Conservation (phyloP, 1,140 invertebrate genomes). For the Charaxes varanes region DNA sequence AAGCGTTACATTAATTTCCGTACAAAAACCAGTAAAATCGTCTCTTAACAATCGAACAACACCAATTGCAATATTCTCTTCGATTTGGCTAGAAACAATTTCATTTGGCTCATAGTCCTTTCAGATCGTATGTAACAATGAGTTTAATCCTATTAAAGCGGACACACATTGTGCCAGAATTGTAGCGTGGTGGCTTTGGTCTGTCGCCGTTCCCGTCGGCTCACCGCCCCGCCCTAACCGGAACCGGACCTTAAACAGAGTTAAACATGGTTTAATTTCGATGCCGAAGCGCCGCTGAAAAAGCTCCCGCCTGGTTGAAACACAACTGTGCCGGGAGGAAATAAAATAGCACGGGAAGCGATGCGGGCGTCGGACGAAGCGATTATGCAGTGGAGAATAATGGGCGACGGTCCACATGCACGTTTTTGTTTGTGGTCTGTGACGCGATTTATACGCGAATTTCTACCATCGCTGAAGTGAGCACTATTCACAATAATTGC, state of each 20-base stretch:
- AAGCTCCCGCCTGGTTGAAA: constrained; percentile 67
- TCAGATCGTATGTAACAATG: constrained; percentile 69
- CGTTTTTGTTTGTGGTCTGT: constrained; percentile 74
- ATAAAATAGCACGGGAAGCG: constrained; percentile 72
- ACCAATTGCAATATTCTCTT: constrained; percentile 37
- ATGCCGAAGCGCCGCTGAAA: constrained; percentile 48
- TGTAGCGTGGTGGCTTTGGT: constrained; percentile 67
- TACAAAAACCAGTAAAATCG: constrained; percentile 15
- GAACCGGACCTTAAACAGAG: constrained; percentile 70
- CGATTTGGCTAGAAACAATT: constrained; percentile 61
- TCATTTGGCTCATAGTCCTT: constrained; percentile 60
- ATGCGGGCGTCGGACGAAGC: constrained; percentile 72
- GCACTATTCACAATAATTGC: constrained; percentile 72
- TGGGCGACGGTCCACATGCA: constrained; percentile 71
- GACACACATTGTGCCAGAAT: constrained; percentile 70
- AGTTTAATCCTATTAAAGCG: constrained; percentile 71
- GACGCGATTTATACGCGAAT: constrained; percentile 73
- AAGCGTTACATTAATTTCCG: constrained; percentile 11
- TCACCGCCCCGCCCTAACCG: constrained; percentile 50
- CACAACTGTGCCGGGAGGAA: constrained; percentile 67
- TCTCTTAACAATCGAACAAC: constrained; percentile 25
- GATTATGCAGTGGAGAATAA: constrained; percentile 74
- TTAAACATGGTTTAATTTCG: constrained; percentile 73
- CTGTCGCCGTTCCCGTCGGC: constrained; percentile 64
- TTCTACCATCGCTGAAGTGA: constrained; percentile 71